These are phyloP conservation scores for Conchocele bisecta DNA, from an alignment of 2,888 invertebrate genomes.

Conservation along the genomic window DNA sequence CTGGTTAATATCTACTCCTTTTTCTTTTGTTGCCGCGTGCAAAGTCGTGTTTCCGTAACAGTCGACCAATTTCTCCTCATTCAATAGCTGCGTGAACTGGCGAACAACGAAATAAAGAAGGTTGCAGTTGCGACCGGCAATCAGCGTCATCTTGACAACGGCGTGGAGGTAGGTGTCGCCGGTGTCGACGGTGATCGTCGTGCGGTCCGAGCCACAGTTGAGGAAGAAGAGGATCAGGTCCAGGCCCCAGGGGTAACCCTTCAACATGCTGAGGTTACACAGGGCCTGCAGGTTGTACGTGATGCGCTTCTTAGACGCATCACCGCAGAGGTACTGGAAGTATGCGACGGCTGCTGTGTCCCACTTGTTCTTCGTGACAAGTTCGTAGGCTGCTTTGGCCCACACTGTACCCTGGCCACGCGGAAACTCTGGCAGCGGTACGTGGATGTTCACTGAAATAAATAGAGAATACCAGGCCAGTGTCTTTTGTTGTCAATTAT, in stretches of 20 bases:
- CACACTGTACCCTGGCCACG: constrained; percentile 53
- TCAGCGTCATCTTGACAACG: constrained; percentile 57
- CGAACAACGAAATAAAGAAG: no score
- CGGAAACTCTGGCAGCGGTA: constrained; percentile 33
- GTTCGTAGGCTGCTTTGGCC: constrained; percentile 60
- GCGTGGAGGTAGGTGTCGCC: constrained; percentile 71
- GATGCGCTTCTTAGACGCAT: constrained; percentile 8
- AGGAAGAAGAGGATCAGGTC: constrained; percentile 59
- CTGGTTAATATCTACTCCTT: background rate
- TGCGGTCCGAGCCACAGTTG: constrained; percentile 56
- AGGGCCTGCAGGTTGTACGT: constrained; percentile 52
- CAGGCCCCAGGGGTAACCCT: constrained; percentile 28
- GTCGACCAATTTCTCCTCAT: constrained; percentile 59
- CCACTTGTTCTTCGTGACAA: constrained; percentile 49
- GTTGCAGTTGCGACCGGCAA: no score
- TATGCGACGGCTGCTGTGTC: constrained; percentile 48
- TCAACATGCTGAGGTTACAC: constrained; percentile 49
- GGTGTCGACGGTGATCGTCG: constrained; percentile 54
- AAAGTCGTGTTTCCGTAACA: constrained; percentile 66
- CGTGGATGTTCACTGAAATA: constrained; percentile 15
- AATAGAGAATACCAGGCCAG: no score
- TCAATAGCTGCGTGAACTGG: no score
- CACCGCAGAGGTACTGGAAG: constrained; percentile 32
- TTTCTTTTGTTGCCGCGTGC: constrained; percentile 45
- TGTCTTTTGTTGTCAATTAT: no score